These are phyloP conservation scores for Percopsis omiscomaycus DNA, from an alignment of 2,797 vertebrate genomes.

Conservation along the genomic window DNA sequence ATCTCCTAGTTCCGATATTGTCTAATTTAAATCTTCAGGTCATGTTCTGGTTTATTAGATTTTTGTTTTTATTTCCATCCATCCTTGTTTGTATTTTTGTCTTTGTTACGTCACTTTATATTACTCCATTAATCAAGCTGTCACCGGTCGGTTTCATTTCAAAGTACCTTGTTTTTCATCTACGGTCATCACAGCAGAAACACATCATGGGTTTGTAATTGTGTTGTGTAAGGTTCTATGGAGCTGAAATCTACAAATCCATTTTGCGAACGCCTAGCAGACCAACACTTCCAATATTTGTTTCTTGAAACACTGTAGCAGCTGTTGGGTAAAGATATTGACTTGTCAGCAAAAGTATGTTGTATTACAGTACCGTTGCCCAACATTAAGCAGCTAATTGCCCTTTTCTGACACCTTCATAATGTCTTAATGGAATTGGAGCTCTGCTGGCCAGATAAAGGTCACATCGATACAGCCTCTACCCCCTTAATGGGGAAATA, in stretches of 20 bases:
- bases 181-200: neutral
- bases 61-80: neutral
- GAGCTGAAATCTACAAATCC: constrained; percentile 25
- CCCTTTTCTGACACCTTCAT: constrained; percentile 76
- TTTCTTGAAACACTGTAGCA: constrained; percentile 24
- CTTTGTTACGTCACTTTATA: constrained; percentile 4
- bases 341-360: constrained; percentile 69
- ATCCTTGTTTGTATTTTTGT: constrained; percentile 9
- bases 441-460: constrained; percentile 67
- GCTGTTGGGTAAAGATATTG: constrained; percentile 53
- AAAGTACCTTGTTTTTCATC: neutral
- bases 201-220: constrained; percentile 8
- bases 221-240: constrained; percentile 7
- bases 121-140: constrained; percentile 10
- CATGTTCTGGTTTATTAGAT: constrained; percentile 4
- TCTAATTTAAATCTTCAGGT: constrained; percentile 39
- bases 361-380: constrained; percentile 66
- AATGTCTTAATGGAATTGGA: constrained; percentile 72
- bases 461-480: constrained; percentile 57
- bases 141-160: constrained; percentile 10
- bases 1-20: constrained; percentile 37
- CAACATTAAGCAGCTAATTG: constrained; percentile 78
- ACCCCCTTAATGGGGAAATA: constrained; percentile 40
- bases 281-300: constrained; percentile 6
- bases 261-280: constrained; percentile 27